phyloP scores from a whole-genome alignment of 2,797 vertebrate species.

The Mionectes olivaceus region DNA sequence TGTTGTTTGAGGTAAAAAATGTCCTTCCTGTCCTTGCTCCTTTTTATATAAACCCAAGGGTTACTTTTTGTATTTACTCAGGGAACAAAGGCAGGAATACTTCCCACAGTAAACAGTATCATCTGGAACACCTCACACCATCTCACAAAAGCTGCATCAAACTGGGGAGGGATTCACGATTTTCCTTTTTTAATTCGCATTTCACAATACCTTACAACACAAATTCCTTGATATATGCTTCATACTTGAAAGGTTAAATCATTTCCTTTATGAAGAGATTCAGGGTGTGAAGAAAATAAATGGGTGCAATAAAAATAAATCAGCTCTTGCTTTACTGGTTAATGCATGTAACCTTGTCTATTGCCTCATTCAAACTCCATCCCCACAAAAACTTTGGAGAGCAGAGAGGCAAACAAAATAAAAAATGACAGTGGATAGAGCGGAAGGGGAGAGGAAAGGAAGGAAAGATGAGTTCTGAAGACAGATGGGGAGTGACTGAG shows the following conservation, averaged over 20 bases:
- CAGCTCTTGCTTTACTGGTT: neutral
- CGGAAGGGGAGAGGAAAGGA: constrained; percentile 11
- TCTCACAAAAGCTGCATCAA: neutral
- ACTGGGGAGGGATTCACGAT: neutral
- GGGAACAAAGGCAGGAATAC: neutral
- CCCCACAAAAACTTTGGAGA: neutral
- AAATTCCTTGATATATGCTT: neutral
- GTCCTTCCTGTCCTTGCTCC: neutral
- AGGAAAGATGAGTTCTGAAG: constrained; percentile 53
- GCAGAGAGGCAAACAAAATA: neutral
- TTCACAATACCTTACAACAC: neutral
- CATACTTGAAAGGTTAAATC: neutral
- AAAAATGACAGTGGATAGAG: neutral
- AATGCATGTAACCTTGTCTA: neutral
- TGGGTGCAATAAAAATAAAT: constrained; percentile 8
- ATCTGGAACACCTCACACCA: neutral
- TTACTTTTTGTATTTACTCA: neutral
- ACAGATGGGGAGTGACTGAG: constrained; percentile 55
- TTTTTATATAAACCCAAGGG: neutral
- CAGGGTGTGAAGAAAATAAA: constrained; percentile 8
- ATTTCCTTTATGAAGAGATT: constrained; percentile 26
- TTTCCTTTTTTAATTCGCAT: neutral
- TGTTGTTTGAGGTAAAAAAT: neutral
- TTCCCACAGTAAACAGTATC: neutral
- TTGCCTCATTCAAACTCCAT: neutral